Base-by-base conservation (phyloP, 64 coral and sea anemone genomes). In the Actinia tenebrosa region DNA sequence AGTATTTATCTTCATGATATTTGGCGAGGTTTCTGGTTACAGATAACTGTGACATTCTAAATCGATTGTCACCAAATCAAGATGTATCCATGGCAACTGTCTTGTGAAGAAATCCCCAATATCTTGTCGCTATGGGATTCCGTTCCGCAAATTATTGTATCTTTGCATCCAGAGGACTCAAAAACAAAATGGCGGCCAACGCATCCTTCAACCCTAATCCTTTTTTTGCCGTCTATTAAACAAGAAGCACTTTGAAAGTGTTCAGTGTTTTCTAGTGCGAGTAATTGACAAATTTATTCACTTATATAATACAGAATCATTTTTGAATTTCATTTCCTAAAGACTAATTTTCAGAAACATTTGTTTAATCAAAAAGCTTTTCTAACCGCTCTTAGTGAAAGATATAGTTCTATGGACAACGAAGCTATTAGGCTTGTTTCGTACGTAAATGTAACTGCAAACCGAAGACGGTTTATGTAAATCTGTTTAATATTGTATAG, bases 151-250 rank as follows among this genome's bases (percentile, higher is more conserved):
- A 37, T 37, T 50, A 50, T 50, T 50, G 47, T 50, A 50, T 50
- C 47, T 50, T 50, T 50, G 3, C 47, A 50, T 8, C 47, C 3
- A 3, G 13, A 4, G 13, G 10, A 75, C 23, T 75, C 7, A 75
- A 75, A 72, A 75, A 69, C 64, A 69, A 69, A 10, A 75, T 75
- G 69, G 69, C 69, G 69, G 69, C 69, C 69, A 43, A 75, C 14
- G 42, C 63, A n/a, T 10, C n/a, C 6, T 75, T 42, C 30, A 27
- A 75, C 69, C 69, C 37, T 25, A 75, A 75, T 43, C 26, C 69
- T 42, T 75, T 75, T 15, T 26, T 10, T 3, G 30, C n/a, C 27
- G 26, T 75, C 69, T 75, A 75, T 75, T 25, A 75, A 11, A 13
- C 4, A 75, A 30, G 26, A 37, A 75, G 25, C 26, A 75, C 27